Base-by-base conservation (phyloP, 2,797 vertebrate genomes). In the Melanotaenia parkinsoni region DNA sequence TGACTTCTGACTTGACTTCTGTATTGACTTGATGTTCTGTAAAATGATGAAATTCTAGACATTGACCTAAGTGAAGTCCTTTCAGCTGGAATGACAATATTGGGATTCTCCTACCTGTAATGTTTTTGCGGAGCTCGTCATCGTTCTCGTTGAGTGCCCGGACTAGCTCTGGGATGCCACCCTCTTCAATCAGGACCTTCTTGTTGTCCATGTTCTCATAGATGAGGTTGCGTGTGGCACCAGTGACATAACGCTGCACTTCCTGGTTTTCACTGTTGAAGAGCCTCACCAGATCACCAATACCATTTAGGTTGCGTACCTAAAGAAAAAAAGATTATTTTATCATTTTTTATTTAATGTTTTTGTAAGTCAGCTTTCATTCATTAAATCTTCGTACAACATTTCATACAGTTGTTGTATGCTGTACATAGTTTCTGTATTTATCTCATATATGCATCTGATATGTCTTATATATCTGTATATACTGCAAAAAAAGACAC, bases 181-280 rank as follows among this genome's bases (percentile, higher is more conserved):
- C 92, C 69, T 95, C 93, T n/a, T 96, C 93, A 11, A 99, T 96
- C 76, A 99, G 94, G 0, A 91, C 90, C 67, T 92, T 82, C 90
- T 99, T 99, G 93, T 99, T 99, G 20, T 96, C 95, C 0, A 93
- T 83, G 0, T 94, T 97, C 91, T 99, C 96, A 0, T 96, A 99
- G 90, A 99, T 98, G 81, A 98, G 93, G 93, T 99, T 99, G 67
- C 98, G 96, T 79, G 93, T 93, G 74, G 98, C 98, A 0, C 97
- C 98, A 0, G 98, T 98, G 76, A 96, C 95, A 0, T 95, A 97
- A 66, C 97, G 96, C 91, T 96, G 96, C 69, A 99, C 96, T 72
- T 97, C 97, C 82, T 92, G 87, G 89, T 92, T 95, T 0, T 95
- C 89, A 0, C 93, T 94, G 92, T 95, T 97, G 92, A 99, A 97